Percentiles rank a stretch among this genome's conserved stretches.
Conservation (phyloP, 2,113 vertebrate genomes). For the Antigone vipio region DNA sequence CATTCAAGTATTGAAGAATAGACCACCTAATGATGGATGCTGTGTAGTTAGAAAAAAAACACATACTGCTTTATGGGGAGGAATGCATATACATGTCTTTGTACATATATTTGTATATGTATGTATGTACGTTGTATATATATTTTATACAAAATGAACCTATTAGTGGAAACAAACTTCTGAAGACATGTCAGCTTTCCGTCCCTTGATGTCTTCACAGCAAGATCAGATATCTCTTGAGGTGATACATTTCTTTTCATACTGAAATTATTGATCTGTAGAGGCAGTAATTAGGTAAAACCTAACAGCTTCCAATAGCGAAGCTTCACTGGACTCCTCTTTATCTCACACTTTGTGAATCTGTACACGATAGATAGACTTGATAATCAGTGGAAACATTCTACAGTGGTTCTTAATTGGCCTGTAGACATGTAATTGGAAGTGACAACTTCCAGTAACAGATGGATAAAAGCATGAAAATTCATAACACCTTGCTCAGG, state of each 20-base stretch:
- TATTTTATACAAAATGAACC: neutral
- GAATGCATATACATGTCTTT: neutral
- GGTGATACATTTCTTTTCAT: neutral
- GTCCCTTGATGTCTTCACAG: neutral
- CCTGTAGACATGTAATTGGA: neutral
- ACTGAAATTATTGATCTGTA: neutral
- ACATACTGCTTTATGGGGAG: neutral
- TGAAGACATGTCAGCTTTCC: neutral
- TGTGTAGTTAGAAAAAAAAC: neutral
- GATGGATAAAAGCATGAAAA: neutral
- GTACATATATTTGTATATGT: neutral
- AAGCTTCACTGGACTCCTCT: neutral
- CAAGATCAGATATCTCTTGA: neutral
- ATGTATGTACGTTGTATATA: neutral
- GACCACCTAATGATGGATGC: neutral
- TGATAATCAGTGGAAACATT: neutral
- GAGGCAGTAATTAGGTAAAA: neutral
- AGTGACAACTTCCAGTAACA: neutral
- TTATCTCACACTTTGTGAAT: neutral
- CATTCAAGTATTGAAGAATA: neutral
- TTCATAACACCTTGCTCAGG: neutral
- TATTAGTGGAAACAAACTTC: neutral
- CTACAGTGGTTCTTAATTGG: neutral
- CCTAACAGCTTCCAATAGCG: neutral
- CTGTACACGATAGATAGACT: rapidly evolving